Evolutionary conservation across 2,797 vertebrate species (phyloP).

Genomic region (Xenopus petersii): DNA sequence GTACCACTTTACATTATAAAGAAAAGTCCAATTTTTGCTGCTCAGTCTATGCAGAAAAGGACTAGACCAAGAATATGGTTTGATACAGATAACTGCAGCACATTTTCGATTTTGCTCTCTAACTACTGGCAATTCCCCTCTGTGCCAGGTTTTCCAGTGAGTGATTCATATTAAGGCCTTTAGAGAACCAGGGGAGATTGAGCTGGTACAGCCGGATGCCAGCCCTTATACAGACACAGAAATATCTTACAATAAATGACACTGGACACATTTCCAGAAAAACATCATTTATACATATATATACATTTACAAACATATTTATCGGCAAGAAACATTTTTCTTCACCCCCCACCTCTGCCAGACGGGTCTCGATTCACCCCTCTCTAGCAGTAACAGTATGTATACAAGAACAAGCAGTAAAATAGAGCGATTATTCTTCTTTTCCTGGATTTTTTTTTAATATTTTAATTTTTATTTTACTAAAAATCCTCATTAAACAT

Average conservation of each 20-base stretch:
- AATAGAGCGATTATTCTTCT: conserved; percentile 68
- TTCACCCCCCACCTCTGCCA: conserved; percentile 16
- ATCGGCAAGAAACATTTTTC: conserved; percentile 20
- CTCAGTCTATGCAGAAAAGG: too few relatives aligned
- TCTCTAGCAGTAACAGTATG: conserved; percentile 53
- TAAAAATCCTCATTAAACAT: conserved; percentile 70
- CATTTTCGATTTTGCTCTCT: too few relatives aligned
- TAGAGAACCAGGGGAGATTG: too few relatives aligned
- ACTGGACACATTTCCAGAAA: conserved; percentile 17
- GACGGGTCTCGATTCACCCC: neutral
- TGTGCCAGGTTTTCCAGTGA: too few relatives aligned
- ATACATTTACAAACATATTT: conserved; percentile 46
- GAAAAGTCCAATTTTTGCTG: too few relatives aligned
- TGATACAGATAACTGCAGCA: too few relatives aligned
- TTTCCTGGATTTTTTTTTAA: conserved; percentile 52
- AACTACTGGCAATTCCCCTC: too few relatives aligned
- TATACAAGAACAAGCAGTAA: conserved; percentile 79
- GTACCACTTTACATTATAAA: too few relatives aligned
- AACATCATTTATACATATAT: conserved; percentile 39
- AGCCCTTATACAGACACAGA: too few relatives aligned
- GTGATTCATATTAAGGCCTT: too few relatives aligned
- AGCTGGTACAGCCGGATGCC: too few relatives aligned
- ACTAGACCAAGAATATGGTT: too few relatives aligned
- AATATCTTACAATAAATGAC: neutral
- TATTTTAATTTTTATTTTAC: conserved; percentile 20